Conservation (phyloP, 2,113 vertebrate genomes). For the Laterallus jamaicensis region DNA sequence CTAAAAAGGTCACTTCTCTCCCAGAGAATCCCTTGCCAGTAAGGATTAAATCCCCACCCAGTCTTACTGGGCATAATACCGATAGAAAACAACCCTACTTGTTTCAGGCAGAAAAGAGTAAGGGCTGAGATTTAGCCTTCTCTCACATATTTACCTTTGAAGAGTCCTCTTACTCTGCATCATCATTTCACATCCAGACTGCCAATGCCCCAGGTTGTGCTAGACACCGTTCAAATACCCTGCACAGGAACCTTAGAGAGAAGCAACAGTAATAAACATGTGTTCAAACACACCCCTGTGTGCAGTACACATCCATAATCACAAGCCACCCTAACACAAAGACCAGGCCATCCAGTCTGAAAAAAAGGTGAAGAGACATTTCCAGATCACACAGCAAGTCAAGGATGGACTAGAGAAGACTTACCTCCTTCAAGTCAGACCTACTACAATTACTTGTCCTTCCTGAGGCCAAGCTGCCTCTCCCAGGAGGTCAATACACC, state of each 20-base stretch:
- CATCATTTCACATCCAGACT: neutral
- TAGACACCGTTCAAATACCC: neutral
- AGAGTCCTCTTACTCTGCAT: neutral
- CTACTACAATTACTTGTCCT: neutral
- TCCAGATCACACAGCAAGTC: neutral
- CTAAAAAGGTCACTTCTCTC: neutral
- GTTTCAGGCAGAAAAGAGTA: neutral
- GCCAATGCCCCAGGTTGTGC: neutral
- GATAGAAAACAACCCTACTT: neutral
- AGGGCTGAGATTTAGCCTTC: neutral
- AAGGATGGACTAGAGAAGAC: neutral
- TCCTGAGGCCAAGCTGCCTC: neutral
- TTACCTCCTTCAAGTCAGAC: neutral
- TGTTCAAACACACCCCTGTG: neutral
- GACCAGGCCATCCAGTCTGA: neutral
- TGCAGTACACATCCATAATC: neutral
- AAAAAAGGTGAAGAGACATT: neutral
- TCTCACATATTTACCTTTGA: neutral
- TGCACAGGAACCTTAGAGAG: neutral
- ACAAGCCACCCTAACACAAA: neutral
- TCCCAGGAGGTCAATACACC: neutral
- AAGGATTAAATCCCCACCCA: neutral
- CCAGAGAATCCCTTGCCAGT: neutral
- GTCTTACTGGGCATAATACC: neutral
- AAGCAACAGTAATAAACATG: neutral